These are phyloP conservation scores for Aselliscus stoliczkanus DNA, from an alignment of 2,797 vertebrate species.

Conservation along the genomic window DNA sequence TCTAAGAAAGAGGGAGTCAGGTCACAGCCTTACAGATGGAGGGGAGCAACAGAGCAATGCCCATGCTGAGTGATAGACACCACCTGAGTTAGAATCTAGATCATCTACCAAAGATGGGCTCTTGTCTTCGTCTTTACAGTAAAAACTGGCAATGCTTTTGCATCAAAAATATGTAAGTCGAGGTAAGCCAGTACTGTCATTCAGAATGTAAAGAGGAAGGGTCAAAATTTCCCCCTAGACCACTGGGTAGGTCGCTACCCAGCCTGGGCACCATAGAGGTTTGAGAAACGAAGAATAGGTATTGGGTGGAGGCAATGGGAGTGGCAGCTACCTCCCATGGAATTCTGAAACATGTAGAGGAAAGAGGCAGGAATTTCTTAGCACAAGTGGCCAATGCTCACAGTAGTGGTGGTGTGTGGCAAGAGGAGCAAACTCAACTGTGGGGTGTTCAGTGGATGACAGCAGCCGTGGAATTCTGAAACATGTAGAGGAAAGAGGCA, in stretches of 20 bases:
- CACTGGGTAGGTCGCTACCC: too few relatives aligned
- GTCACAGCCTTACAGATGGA: neutral
- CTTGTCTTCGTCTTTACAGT: neutral
- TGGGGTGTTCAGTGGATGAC: neutral
- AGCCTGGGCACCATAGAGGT: too few relatives aligned
- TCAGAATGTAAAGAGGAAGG: neutral
- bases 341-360: neutral
- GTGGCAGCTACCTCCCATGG: neutral
- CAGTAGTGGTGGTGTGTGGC: neutral
- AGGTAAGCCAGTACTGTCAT: neutral
- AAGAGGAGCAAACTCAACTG: accelerated
- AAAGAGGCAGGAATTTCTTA: neutral
- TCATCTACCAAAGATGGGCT: neutral
- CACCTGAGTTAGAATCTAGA: neutral
- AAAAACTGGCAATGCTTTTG: neutral
- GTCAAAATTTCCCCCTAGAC: neutral
- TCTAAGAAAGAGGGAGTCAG: neutral
- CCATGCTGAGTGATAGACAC: neutral
- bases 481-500: neutral
- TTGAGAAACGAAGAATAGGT: too few relatives aligned
- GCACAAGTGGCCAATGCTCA: neutral
- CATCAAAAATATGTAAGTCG: neutral
- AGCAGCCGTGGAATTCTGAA: neutral
- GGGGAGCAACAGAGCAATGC: too few relatives aligned
- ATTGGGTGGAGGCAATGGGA: neutral